A percentile compares a stretch with the other conserved stretches of the same genome.
phyloP scores from a whole-genome alignment of 2,888 invertebrate species.

The Caenorhabditis sp. region DNA sequence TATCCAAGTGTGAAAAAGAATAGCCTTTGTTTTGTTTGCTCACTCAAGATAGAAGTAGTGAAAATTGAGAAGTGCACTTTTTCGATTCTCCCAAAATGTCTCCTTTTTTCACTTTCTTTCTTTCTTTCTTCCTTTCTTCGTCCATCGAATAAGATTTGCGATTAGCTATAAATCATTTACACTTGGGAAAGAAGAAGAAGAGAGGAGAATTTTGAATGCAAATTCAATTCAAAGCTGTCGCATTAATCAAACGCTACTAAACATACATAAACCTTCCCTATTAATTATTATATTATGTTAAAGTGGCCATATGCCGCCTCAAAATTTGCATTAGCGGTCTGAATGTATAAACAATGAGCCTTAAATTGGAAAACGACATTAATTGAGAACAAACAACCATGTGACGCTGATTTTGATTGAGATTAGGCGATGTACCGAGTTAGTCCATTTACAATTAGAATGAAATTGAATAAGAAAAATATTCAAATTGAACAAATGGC shows the following conservation, averaged over 20 bases:
- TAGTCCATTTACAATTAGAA: no score
- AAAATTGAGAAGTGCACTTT: background rate
- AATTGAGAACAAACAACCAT: background rate
- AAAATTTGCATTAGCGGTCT: background rate
- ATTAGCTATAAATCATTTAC: background rate
- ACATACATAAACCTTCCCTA: background rate
- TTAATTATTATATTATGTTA: conserved; percentile 1
- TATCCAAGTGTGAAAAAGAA: background rate
- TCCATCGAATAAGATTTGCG: background rate
- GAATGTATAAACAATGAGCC: conserved; percentile 1
- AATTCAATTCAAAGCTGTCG: background rate
- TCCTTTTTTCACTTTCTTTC: background rate
- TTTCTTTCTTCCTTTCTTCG: background rate
- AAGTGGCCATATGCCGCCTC: background rate
- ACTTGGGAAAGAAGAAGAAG: background rate
- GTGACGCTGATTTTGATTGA: background rate
- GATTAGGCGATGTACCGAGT: no score
- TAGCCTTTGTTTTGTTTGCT: background rate
- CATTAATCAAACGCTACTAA: background rate
- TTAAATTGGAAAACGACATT: background rate
- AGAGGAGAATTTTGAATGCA: background rate
- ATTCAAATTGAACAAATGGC: no score
- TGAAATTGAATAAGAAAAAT: no score
- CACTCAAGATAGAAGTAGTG: background rate
- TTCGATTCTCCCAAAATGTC: background rate